Percentiles rank a stretch among this genome's conserved stretches.
Evolutionary conservation across 2,888 invertebrate species (phyloP).

Genomic region (Athalia rosae): DNA sequence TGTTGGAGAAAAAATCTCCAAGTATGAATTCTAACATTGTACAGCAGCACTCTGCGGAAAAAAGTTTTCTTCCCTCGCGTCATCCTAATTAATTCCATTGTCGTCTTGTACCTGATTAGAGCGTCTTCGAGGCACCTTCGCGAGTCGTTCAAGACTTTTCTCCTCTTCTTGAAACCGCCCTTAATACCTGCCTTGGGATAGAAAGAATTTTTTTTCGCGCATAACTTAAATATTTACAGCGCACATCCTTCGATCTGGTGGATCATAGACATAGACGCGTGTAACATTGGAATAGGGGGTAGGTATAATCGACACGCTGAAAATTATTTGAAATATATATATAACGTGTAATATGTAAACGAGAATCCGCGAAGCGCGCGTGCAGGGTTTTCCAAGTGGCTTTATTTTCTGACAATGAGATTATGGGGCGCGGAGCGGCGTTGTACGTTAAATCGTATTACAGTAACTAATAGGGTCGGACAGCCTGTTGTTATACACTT

Average conservation of each 20-base stretch:
- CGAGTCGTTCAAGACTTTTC: not conserved
- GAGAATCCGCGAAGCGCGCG: too few relatives aligned
- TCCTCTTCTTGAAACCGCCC: not conserved
- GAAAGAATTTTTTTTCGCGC: too few relatives aligned
- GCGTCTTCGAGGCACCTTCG: constrained; percentile 5
- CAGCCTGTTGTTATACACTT: constrained; percentile 15
- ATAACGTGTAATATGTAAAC: too few relatives aligned
- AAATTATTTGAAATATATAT: too few relatives aligned
- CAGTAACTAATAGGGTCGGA: constrained; percentile 29
- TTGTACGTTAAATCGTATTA: not conserved
- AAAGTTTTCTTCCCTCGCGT: not conserved
- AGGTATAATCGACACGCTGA: too few relatives aligned
- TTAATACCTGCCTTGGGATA: too few relatives aligned
- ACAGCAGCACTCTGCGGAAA: not conserved
- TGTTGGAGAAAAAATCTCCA: too few relatives aligned
- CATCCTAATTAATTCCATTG: not conserved
- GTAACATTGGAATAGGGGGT: too few relatives aligned
- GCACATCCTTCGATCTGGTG: too few relatives aligned
- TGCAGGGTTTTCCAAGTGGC: not conserved
- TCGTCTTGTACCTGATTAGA: constrained; percentile 8
- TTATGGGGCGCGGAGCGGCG: not conserved
- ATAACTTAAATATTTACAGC: too few relatives aligned
- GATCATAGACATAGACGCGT: too few relatives aligned
- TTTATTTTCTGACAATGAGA: not conserved
- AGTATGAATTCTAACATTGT: too few relatives aligned